Conservation (phyloP, 2,113 vertebrate species). For the Apteryx mantelli region DNA sequence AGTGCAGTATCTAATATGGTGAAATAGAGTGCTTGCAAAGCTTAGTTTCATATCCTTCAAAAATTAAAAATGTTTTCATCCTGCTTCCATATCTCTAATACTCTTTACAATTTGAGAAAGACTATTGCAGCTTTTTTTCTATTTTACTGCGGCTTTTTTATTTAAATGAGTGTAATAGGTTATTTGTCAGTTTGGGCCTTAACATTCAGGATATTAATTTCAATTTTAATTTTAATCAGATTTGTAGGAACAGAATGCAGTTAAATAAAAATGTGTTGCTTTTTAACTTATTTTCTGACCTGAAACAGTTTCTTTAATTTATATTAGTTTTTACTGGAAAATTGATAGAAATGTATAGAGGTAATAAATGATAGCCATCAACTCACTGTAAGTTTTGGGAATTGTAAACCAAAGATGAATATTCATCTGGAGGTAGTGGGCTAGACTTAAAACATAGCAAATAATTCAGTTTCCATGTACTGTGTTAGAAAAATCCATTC, state of each 20-base stretch:
- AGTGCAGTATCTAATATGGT: not conserved
- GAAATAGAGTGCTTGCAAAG: not conserved
- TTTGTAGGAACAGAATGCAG: not conserved
- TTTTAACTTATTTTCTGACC: not conserved
- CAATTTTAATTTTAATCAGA: not conserved
- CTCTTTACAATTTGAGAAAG: not conserved
- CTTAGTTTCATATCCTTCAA: not conserved
- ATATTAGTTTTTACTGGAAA: not conserved
- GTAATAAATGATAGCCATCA: not conserved
- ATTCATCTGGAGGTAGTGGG: not conserved
- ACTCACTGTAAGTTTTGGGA: not conserved
- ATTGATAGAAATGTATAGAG: not conserved
- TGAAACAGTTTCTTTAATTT: not conserved
- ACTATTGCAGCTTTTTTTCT: not conserved
- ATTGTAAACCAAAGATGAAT: not conserved
- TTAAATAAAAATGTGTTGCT: not conserved
- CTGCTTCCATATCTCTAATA: not conserved
- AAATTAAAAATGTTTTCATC: not conserved
- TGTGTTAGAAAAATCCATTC: not conserved
- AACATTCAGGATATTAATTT: not conserved
- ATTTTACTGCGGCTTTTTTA: not conserved
- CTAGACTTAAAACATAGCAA: not conserved
- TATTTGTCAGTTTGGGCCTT: not conserved
- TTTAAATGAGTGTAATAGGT: not conserved
- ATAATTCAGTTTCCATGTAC: not conserved